Conservation (phyloP, 2,888 invertebrate genomes). For the Choristoneura rosaceana region DNA sequence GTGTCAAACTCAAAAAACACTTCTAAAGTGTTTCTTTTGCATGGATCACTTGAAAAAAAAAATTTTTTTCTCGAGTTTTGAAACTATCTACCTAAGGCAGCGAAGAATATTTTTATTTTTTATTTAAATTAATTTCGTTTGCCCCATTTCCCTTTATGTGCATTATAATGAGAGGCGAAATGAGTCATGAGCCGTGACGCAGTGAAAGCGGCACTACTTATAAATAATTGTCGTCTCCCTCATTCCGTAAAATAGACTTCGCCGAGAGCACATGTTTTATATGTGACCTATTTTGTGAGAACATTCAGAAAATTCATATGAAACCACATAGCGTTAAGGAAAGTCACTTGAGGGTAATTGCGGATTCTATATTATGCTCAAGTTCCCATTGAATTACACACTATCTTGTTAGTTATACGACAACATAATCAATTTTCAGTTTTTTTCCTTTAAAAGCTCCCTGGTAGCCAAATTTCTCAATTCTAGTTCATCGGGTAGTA, state of each 20-base stretch:
- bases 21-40: too few relatives aligned
- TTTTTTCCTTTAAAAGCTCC: too few relatives aligned
- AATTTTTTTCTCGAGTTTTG: too few relatives aligned
- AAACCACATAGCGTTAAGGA: not conserved
- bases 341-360: not conserved
- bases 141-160: not conserved
- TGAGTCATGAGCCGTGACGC: constrained; percentile 20
- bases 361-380: not conserved
- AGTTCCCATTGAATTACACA: not conserved
- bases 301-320: constrained; percentile 6
- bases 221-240: constrained; percentile 41
- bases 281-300: constrained; percentile 35
- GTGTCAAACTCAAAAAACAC: too few relatives aligned
- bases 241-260: constrained; percentile 39
- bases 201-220: constrained; percentile 29
- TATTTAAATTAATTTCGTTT: not conserved
- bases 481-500: too few relatives aligned
- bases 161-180: constrained; percentile 16
- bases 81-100: too few relatives aligned
- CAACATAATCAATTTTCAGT: too few relatives aligned
- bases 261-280: constrained; percentile 37
- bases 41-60: too few relatives aligned
- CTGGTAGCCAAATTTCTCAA: too few relatives aligned
- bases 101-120: not conserved
- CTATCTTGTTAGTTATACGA: too few relatives aligned